Evolutionary conservation across 2,797 vertebrate genomes (phyloP), one percentile per base, ranked within the genome.

Genomic region (Trachurus trachurus): DNA sequence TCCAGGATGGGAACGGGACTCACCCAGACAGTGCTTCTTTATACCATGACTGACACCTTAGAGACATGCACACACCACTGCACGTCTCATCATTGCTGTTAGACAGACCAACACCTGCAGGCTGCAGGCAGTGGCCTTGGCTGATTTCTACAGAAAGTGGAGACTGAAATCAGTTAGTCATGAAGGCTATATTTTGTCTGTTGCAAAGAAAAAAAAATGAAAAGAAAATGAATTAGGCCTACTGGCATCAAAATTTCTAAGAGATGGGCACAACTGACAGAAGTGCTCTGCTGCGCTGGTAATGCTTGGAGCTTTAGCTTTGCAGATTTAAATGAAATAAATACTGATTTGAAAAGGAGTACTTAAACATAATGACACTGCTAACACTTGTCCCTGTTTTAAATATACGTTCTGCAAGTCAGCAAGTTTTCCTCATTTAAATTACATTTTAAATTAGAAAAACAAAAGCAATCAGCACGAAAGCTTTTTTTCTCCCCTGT

Each of bases 391-490:
- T 66, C 40, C 37, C 4, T 26, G 13, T 73, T 81, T 63, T 40
- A 70, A 78, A 70, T 54, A 2, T 76, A 53, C 78, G 17, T 58
- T 80, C 39, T 70, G 49, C 54, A 68, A 67, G 64, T 86, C 78
- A 87, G 91, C 80, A 87, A 71, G 85, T 83, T 66, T 77, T 74
- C 65, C 73, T 67, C 50, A 85, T 79, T 74, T 79, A 68, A 74
- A 73, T 81, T 40, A 21, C 59, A 65, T 85, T 80, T 88, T 77
- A 67, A 79, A 78, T 82, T 54, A 80, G 29, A 73, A 73, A 90
- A 89, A 84, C 78, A 86, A 87, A 88, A 88, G 66, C 74, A 90
- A 82, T 78, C 70, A 67, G 54, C 70, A 66, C 59, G 70, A 83
- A 88, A 86, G 72, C 70, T 86, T 87, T 84, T 87, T 90, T 81